A percentile compares a stretch with the other conserved stretches of the same genome.
phyloP scores from a whole-genome alignment of 2,888 invertebrate genomes.

The Calameuta pallipes region DNA sequence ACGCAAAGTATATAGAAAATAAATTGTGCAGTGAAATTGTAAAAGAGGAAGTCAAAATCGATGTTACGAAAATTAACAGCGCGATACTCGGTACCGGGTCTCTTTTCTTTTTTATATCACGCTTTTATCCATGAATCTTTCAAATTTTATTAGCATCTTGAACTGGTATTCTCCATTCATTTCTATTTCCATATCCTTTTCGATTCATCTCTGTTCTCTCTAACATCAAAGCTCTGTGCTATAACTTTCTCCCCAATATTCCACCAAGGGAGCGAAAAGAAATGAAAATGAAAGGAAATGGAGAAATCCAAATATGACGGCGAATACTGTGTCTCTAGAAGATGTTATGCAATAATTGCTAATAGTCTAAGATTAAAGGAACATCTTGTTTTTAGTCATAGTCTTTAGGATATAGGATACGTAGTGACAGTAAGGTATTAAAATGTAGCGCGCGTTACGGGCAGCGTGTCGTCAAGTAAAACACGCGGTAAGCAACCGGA shows the following conservation, averaged over 20 bases:
- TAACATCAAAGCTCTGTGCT: background rate
- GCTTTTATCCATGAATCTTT: background rate
- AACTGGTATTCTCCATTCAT: background rate
- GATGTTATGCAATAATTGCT: background rate
- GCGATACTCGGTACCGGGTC: background rate
- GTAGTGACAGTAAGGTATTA: constrained; percentile 44
- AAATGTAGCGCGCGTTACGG: constrained; percentile 18
- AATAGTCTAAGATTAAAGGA: background rate
- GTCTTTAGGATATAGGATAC: constrained; percentile 34
- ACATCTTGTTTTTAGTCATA: constrained; percentile 37
- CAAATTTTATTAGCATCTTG: background rate
- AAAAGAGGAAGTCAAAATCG: too few species aligned
- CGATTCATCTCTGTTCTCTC: background rate
- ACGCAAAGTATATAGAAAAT: background rate
- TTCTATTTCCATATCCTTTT: background rate
- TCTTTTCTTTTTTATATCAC: background rate
- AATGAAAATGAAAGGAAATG: background rate
- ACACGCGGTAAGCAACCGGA: background rate
- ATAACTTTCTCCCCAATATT: background rate
- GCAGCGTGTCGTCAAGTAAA: background rate
- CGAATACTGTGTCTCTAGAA: background rate
- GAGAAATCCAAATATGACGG: background rate
- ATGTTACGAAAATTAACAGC: background rate
- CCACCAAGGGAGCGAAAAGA: background rate
- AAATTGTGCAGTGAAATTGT: too few species aligned